Conservation (phyloP, 2,888 invertebrate species). For the Drosophila monieri region DNA sequence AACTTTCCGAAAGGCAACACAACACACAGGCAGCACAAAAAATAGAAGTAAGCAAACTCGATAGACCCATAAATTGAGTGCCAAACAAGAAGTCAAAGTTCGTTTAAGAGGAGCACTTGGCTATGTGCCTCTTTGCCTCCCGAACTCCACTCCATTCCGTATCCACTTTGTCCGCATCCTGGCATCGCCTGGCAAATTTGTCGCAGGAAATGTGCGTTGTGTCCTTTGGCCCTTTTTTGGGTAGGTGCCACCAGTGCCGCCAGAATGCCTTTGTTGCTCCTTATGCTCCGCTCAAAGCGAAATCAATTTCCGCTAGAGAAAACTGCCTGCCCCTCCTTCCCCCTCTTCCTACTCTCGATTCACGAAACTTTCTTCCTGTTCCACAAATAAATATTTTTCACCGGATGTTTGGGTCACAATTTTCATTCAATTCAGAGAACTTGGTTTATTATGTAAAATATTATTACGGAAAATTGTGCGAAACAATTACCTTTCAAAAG, state of each 20-base stretch:
- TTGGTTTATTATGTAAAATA: constrained; percentile 14
- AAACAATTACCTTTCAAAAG: constrained; percentile 12
- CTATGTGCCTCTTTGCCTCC: background rate
- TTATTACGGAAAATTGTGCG: background rate
- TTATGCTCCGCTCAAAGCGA: constrained; percentile 58
- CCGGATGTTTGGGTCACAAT: constrained; percentile 77
- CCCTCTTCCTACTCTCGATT: constrained; percentile 10
- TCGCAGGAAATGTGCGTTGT: constrained; percentile 77
- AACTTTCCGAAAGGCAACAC: constrained; percentile 39
- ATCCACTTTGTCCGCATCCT: constrained; percentile 42
- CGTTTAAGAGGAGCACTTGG: constrained; percentile 58
- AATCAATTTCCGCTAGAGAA: constrained; percentile 69
- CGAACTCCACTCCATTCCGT: constrained; percentile 10
- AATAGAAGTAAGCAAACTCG: constrained; percentile 54
- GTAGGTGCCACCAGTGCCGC: constrained; percentile 32
- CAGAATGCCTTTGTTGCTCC: constrained; percentile 23
- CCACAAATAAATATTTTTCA: constrained; percentile 75
- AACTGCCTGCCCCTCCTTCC: constrained; percentile 51
- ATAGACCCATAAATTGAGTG: constrained; percentile 78
- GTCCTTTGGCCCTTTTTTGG: constrained; percentile 44
- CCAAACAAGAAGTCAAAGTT: constrained; percentile 74
- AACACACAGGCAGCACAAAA: background rate
- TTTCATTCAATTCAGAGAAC: constrained; percentile 38
- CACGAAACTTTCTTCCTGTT: constrained; percentile 73
- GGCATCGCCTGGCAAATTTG: constrained; percentile 66